phyloP scores from a whole-genome alignment of 92 coral and sea anemone species.

The Palythoa caribaeorum region DNA sequence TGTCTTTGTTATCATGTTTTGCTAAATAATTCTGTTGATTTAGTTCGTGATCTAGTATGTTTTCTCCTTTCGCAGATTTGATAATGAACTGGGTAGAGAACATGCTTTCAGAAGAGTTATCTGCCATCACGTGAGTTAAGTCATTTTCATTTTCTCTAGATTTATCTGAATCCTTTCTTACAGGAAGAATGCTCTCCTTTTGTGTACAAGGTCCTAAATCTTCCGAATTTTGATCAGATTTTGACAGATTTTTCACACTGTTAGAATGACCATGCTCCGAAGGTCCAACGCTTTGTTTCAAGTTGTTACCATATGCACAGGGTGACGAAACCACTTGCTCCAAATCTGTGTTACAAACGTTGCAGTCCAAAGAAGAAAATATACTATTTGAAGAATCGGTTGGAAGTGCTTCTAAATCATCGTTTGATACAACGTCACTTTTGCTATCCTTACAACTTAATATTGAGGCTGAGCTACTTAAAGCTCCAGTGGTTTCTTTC shows the following conservation, averaged over 20 bases:
- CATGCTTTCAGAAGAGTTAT: background rate
- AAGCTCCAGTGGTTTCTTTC: background rate
- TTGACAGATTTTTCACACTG: background rate
- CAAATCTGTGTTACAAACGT: background rate
- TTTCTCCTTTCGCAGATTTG: background rate
- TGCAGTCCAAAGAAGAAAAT: background rate
- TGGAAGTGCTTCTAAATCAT: background rate
- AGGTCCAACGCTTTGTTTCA: background rate
- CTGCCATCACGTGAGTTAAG: background rate
- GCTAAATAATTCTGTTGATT: background rate
- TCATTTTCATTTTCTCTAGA: background rate
- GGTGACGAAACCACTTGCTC: background rate
- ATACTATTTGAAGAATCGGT: too few species aligned
- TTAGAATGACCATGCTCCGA: background rate
- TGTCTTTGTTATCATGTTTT: background rate
- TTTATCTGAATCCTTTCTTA: background rate
- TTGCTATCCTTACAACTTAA: background rate
- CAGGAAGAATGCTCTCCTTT: background rate
- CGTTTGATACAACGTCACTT: background rate
- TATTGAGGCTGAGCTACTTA: background rate
- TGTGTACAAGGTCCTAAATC: background rate
- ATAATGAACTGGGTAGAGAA: background rate
- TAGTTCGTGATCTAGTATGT: background rate
- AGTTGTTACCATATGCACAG: background rate
- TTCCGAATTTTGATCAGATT: background rate